Evolutionary conservation across 2,113 vertebrate genomes (phyloP).

Genomic region (Rhombomys opimus): DNA sequence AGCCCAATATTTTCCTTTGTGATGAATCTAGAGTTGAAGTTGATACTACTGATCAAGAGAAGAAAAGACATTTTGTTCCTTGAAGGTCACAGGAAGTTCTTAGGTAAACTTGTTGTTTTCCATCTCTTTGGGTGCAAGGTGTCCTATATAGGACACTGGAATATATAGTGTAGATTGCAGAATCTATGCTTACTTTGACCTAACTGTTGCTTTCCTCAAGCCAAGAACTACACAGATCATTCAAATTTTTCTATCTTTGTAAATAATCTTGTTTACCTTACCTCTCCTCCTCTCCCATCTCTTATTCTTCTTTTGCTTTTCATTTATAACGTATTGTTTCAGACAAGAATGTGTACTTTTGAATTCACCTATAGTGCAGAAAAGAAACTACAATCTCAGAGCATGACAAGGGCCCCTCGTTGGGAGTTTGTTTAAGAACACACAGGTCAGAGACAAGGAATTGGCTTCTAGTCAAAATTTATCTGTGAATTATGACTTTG

Average conservation of each 20-base stretch:
- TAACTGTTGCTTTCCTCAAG: neutral
- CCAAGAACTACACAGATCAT: neutral
- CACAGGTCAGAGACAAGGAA: neutral
- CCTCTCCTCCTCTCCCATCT: rapidly evolving
- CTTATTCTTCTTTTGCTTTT: no score
- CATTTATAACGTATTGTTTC: no score
- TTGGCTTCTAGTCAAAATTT: neutral
- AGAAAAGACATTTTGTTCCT: neutral
- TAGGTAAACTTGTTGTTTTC: neutral
- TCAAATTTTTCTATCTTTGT: neutral
- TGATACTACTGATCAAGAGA: neutral
- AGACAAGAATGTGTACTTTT: neutral
- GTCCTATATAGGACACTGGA: neutral
- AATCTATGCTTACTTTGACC: neutral
- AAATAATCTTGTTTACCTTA: neutral
- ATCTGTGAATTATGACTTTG: neutral
- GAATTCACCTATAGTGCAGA: neutral
- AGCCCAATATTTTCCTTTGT: neutral
- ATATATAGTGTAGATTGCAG: neutral
- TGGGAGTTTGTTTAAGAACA: no score
- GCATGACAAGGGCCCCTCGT: neutral
- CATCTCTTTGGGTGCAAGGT: neutral
- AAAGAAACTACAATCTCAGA: neutral
- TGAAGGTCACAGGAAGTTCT: neutral
- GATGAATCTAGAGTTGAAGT: neutral